Conservation (phyloP, 1,140 invertebrate genomes). For the Telenomus remus region DNA sequence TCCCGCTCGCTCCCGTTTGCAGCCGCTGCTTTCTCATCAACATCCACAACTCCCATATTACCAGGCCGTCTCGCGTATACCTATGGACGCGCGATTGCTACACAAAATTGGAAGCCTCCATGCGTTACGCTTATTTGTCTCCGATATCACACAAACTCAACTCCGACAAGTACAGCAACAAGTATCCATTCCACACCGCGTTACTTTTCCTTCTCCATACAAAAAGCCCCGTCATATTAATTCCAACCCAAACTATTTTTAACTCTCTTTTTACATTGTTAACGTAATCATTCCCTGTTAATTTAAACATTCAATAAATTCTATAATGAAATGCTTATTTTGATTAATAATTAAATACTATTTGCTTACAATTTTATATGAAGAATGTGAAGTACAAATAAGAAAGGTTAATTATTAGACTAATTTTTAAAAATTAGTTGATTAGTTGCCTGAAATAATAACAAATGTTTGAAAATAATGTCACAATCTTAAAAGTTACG, state of each 20-base stretch:
- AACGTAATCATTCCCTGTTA: too few species aligned
- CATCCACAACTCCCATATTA: slow-evolving; percentile 51
- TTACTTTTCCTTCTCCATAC: slow-evolving; percentile 3
- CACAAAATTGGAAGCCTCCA: slow-evolving; percentile 54
- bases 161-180: slow-evolving; percentile 25
- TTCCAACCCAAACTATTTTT: slow-evolving; percentile 15
- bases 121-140: slow-evolving; percentile 57
- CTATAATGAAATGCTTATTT: too few species aligned
- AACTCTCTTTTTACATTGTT: too few species aligned
- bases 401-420: too few species aligned
- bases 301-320: too few species aligned
- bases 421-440: too few species aligned
- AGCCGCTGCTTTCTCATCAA: slow-evolving; percentile 40
- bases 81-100: slow-evolving; percentile 42
- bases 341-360: too few species aligned
- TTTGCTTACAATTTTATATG: too few species aligned
- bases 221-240: slow-evolving; percentile 28
- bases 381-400: too few species aligned
- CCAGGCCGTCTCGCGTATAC: slow-evolving; percentile 30
- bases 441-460: too few species aligned
- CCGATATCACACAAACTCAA: slow-evolving; percentile 48
- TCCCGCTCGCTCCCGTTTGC: slow-evolving; percentile 46
- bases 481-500: too few species aligned
- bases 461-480: too few species aligned
- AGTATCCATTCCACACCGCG: slow-evolving; percentile 12